Evolutionary conservation across 2,113 vertebrate species (phyloP), one percentile per base, ranked within the genome.

Genomic region (Corythornis cristatus): DNA sequence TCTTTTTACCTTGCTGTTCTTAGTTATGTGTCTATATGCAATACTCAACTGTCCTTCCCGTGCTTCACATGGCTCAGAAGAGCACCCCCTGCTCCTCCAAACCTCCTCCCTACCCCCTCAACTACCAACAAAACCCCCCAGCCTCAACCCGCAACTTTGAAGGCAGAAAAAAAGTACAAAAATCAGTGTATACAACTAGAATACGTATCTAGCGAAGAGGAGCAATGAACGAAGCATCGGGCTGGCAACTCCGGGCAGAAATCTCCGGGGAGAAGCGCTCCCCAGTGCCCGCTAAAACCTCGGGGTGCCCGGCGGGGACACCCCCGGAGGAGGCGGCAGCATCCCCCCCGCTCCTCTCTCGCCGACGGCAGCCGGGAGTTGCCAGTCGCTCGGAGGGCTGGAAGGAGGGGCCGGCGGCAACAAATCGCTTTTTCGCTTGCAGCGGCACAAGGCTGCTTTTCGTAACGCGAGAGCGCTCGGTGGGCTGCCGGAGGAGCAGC

Each of bases 381-480:
- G 90, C 94, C 95, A 88, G 71, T 94, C 95, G 93, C 53, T 28
- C 14, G 45, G n/a, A 56, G 83, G n/a, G 79, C 79, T 83, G 76
- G 90, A 92, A 94, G 95, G 95, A 96, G 95, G 95, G 77, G 93
- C 94, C 15, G 94, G 42, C 88, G 73, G 56, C 93, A 86, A 90
- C 95, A 94, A 95, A 96, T 96, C 94, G 83, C 73, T 92, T 88
- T 64, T 75, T 22, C 9, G 88, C 90, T 94, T 77, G 68, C 89
- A 43, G 12, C 86, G 12, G 56, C 68, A 28, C 76, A 45, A 56
- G 46, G 42, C 79, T n/a, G 73, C 73, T 70, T 45, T 58, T 57
- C 2, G 1, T 8, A 93, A 45, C 79, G 94, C 90, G 82, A 93
- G 92, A 86, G 71, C 58, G 37, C 37, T 37, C 37, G 37, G 37